Evolutionary conservation across 2,888 invertebrate genomes (phyloP).

Genomic region (Deilephila elpenor): DNA sequence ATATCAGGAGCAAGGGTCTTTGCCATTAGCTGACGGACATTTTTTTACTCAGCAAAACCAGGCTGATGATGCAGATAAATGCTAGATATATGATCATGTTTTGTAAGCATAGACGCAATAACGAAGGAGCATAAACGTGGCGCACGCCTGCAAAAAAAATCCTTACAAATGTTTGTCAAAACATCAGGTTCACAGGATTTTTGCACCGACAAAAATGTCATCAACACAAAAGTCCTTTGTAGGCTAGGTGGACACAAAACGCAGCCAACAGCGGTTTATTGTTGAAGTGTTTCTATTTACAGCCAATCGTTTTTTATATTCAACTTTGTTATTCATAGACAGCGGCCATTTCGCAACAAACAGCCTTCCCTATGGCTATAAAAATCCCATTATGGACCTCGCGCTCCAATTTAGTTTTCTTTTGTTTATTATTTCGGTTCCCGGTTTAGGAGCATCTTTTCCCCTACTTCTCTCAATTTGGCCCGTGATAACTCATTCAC

Average conservation of each 20-base stretch:
- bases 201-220: neutral
- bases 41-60: too few species aligned
- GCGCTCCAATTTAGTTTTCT: constrained; percentile 3
- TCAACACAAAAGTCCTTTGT: neutral
- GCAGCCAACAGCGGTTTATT: neutral
- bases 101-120: too few species aligned
- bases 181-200: neutral
- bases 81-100: too few species aligned
- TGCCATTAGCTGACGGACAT: too few species aligned
- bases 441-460: neutral
- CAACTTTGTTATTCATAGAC: constrained; percentile 1
- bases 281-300: neutral
- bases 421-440: neutral
- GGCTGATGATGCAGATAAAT: too few species aligned
- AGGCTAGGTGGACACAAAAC: neutral
- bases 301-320: neutral
- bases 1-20: too few species aligned
- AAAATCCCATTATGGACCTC: constrained; percentile 3
- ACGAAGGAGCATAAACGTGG: too few species aligned
- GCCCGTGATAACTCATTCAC: constrained; percentile 4
- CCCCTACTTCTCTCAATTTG: neutral
- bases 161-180: too few species aligned
- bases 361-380: neutral
- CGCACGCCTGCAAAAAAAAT: too few species aligned
- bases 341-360: neutral